Percentiles rank a stretch among this genome's conserved stretches.
Evolutionary conservation across 2,797 vertebrate genomes (phyloP).

Genomic region (Uromys caudimaculatus): DNA sequence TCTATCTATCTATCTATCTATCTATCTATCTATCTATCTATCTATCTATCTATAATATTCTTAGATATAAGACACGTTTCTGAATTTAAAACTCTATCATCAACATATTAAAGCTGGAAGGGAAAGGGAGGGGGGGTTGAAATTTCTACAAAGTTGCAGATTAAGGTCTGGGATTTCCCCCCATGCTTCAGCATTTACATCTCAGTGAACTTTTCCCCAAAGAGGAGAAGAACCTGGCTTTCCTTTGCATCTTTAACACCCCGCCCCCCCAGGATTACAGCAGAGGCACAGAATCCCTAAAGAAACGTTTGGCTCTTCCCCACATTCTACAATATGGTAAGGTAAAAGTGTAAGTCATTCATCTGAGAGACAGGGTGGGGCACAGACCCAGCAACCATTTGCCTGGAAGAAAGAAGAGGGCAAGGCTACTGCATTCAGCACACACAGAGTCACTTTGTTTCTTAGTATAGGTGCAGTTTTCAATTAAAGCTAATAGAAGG

Average conservation of each 20-base stretch:
- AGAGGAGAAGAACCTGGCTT: background rate
- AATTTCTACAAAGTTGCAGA: background rate
- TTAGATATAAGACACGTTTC: background rate
- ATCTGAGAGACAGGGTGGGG: background rate
- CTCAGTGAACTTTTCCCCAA: background rate
- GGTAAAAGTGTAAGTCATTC: background rate
- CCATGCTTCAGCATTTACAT: background rate
- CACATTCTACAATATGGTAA: background rate
- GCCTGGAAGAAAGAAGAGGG: background rate
- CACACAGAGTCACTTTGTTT: background rate
- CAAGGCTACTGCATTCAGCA: background rate
- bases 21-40: too few species aligned
- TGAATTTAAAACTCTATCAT: background rate
- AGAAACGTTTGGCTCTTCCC: background rate
- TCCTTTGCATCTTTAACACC: background rate
- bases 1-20: too few species aligned
- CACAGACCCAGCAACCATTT: background rate
- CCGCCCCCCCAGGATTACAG: background rate
- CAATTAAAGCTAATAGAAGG: slow-evolving; percentile 17
- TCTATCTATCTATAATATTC: background rate
- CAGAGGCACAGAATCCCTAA: background rate
- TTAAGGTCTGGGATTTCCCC: background rate
- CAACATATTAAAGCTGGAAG: background rate
- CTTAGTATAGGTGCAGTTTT: background rate
- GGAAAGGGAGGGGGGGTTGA: background rate